Base-by-base conservation (phyloP, 2,797 vertebrate species). In the Pipistrellus nathusii region DNA sequence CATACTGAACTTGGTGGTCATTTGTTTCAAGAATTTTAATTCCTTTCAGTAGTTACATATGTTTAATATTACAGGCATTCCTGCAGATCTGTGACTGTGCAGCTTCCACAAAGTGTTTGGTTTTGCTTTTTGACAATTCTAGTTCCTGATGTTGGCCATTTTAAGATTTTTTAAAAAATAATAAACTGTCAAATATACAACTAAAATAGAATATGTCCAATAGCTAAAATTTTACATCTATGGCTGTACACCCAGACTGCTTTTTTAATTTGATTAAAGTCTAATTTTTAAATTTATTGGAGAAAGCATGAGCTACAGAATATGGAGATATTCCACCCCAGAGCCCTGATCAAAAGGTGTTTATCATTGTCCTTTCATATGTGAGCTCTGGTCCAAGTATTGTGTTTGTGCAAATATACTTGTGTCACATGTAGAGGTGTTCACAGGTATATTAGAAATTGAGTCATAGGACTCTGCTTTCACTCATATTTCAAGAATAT, bases 371-470 rank as follows among this genome's bases (percentile, higher is more conserved):
- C 91, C 71, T 94, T 59, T 59, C n/a, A 9, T 27, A 57, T 66
- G 73, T 69, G 53, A 0, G 1, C 21, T 15, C 48, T 18, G 30
- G 17, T 32, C 20, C 51, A 35, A 69, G 68, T 51, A 32, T 48
- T 69, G 25, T 38, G 51, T 38, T 72, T 82, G 38, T 30, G 38
- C 8, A 78, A 10, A 66, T 14, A 30, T 8, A 6, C 0, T 1
- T 38, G 38, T 72, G 30, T 85, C 62, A 68, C n/a, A 59, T 14
- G 46, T 27, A 32, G 0, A 20, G 25, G 27, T 57, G 41, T 11
- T 93, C n/a, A 64, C 25, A 92, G 86, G 44, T 17, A 72, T 90
- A 87, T 4, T 44, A 66, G 69, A 86, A 94, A 97, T 96, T 14
- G 7, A 95, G 18, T 13, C 71, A 7, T 83, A 72, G 55, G 92